Conservation (phyloP, 2,113 vertebrate species). For the Carettochelys insculpta region DNA sequence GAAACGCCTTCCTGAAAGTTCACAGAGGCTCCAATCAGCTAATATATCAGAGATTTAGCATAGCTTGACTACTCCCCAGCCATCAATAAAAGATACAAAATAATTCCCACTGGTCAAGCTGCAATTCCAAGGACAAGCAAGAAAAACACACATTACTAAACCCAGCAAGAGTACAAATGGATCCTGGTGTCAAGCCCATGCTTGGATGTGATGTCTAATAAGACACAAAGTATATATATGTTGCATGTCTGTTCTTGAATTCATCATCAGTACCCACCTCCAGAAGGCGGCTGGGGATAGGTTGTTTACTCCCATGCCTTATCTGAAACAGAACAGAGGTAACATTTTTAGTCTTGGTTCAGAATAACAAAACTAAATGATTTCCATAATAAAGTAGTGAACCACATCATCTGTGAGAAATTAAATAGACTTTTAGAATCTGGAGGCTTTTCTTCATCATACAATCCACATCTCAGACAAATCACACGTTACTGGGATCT, state of each 20-base stretch:
- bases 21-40: conserved; percentile 57
- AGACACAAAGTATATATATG: background rate
- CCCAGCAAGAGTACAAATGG: conserved; percentile 50
- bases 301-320: background rate
- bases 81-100: conserved; percentile 47
- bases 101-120: conserved; percentile 31
- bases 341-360: conserved; percentile 18
- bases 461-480: background rate
- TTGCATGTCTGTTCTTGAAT: background rate
- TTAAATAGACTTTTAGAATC: background rate
- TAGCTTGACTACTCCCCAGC: background rate
- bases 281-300: background rate
- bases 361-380: background rate
- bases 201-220: conserved; percentile 47
- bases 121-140: conserved; percentile 51
- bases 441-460: background rate
- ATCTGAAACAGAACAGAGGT: background rate
- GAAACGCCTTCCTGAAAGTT: conserved; percentile 37
- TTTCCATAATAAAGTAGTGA: background rate
- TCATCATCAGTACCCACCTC: background rate
- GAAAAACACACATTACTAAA: conserved; percentile 62
- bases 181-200: background rate
- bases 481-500: background rate
- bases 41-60: conserved; percentile 47
- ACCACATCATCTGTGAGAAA: background rate